These are phyloP conservation scores for Emydura subglobosa DNA, from an alignment of 2,113 vertebrate genomes.

Conservation along the genomic window DNA sequence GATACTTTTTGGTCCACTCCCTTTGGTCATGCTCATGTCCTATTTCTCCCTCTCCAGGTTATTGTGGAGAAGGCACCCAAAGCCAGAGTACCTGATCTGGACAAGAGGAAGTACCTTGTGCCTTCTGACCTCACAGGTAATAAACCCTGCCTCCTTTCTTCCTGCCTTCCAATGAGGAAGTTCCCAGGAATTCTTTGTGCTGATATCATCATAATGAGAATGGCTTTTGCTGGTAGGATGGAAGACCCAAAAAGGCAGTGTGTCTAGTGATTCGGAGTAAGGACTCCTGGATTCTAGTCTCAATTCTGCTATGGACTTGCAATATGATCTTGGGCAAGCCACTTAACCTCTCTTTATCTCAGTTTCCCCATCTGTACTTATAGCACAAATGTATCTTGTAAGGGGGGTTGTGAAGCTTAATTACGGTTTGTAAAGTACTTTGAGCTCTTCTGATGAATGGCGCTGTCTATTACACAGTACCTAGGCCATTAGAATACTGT, in stretches of 20 bases:
- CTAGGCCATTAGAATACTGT: accelerated
- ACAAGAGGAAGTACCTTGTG: constrained; percentile 98
- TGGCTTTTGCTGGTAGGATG: neutral
- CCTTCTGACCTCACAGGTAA: constrained; percentile 97
- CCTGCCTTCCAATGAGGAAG: neutral
- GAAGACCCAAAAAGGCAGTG: neutral
- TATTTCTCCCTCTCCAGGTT: constrained; percentile 80
- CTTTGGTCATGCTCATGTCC: neutral
- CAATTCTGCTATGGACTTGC: neutral
- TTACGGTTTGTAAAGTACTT: neutral
- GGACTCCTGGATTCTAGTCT: neutral
- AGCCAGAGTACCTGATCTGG: constrained; percentile 94
- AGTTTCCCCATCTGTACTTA: neutral
- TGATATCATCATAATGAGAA: neutral
- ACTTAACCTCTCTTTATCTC: neutral
- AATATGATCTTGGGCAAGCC: neutral
- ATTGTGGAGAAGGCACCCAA: constrained; percentile 94
- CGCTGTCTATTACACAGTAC: neutral
- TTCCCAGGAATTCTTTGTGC: neutral
- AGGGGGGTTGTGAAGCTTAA: neutral
- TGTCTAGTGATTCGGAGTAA: neutral
- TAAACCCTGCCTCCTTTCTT: neutral
- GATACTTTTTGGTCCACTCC: neutral
- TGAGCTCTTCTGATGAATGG: neutral
- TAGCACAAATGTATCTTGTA: neutral